These are phyloP conservation scores for Sminthopsis crassicaudata DNA, from an alignment of 2,113 vertebrate genomes.

Conservation along the genomic window DNA sequence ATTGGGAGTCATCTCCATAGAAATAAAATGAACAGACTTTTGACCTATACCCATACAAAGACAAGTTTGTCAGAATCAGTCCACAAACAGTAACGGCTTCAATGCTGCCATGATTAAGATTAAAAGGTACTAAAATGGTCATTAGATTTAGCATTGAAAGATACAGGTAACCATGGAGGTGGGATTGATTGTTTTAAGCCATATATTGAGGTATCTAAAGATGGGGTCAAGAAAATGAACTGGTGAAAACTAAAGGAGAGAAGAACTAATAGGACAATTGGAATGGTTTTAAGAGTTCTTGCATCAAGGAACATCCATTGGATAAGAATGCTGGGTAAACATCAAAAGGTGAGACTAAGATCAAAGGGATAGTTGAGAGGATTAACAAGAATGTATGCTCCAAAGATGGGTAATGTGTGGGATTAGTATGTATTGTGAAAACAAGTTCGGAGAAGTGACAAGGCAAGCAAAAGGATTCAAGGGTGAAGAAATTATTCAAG, in stretches of 20 bases:
- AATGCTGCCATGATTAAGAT: neutral
- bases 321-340: too few species aligned
- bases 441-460: too few species aligned
- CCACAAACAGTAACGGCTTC: neutral
- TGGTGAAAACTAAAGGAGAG: neutral
- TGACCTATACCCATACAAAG: neutral
- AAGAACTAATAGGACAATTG: neutral
- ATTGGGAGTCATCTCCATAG: too few species aligned
- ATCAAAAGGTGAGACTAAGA: neutral
- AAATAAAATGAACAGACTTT: too few species aligned
- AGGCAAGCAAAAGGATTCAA: too few species aligned
- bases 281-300: neutral
- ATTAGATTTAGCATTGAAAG: too few species aligned
- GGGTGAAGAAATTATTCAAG: too few species aligned
- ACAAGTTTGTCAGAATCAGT: neutral
- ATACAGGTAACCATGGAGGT: too few species aligned
- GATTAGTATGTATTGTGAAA: too few species aligned
- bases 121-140: too few species aligned
- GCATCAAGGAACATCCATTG: neutral
- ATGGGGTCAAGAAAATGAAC: neutral
- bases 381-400: neutral
- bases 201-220: neutral
- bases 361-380: neutral
- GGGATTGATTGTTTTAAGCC: neutral
- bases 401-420: too few species aligned